Evolutionary conservation across 2,797 vertebrate genomes (phyloP).

Genomic region (Schizopygopsis malacanthus): DNA sequence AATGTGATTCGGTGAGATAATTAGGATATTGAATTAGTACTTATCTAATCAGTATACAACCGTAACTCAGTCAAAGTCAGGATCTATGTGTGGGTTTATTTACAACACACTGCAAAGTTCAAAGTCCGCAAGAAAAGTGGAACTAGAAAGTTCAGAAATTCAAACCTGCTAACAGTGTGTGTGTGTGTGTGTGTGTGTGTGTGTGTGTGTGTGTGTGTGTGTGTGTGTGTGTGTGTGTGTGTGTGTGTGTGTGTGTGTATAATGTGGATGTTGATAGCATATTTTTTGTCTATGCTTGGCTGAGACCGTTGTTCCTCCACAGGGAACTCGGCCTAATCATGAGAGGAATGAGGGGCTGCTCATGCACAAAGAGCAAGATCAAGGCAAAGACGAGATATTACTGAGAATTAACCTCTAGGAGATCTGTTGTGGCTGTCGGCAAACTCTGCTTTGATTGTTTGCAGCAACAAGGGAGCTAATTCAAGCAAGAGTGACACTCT

Average conservation of each 20-base stretch:
- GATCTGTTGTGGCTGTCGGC: conserved; percentile 15
- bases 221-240: no score
- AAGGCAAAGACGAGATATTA: conserved; percentile 36
- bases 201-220: no score
- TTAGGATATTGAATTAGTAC: neutral
- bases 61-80: neutral
- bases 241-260: no score
- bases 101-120: neutral
- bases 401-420: conserved; percentile 40
- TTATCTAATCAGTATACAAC: conserved; percentile 17
- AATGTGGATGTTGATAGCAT: neutral
- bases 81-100: neutral
- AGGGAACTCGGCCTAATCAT: conserved; percentile 31
- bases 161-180: neutral
- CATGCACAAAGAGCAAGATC: conserved; percentile 24
- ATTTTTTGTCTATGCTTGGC: conserved; percentile 7
- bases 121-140: neutral
- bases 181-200: no score
- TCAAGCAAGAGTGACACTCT: conserved; percentile 71
- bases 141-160: neutral
- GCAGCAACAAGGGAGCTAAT: conserved; percentile 58
- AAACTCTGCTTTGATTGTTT: conserved; percentile 64
- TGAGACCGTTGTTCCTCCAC: conserved; percentile 29
- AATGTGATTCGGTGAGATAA: conserved; percentile 22
- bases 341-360: conserved; percentile 39